Evolutionary conservation across 2,113 vertebrate genomes (phyloP).

Genomic region (Vimba vimba): DNA sequence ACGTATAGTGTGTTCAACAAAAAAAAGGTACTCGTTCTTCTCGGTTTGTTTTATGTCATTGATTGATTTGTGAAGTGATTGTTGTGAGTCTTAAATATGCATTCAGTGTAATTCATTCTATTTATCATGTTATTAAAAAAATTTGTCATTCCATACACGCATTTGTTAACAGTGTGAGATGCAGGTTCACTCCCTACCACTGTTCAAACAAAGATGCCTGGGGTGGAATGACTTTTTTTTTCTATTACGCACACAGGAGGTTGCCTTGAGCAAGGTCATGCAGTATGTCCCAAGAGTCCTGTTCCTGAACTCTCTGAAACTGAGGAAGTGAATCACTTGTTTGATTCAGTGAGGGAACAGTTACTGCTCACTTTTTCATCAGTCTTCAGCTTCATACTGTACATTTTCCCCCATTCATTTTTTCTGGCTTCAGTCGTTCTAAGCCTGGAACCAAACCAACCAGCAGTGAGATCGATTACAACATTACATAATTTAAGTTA

Average conservation of each 20-base stretch:
- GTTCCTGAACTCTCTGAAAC: neutral
- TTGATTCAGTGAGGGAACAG: neutral
- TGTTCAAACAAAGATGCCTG: neutral
- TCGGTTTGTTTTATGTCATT: neutral
- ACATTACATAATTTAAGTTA: neutral
- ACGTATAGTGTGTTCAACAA: neutral
- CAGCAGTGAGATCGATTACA: neutral
- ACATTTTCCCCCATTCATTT: neutral
- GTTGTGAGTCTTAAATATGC: neutral
- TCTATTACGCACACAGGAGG: neutral
- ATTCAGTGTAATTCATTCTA: neutral
- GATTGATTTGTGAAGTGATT: neutral
- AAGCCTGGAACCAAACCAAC: neutral
- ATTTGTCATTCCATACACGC: neutral
- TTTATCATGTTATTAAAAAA: neutral
- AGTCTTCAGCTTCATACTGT: neutral
- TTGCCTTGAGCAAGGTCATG: conserved; percentile 21
- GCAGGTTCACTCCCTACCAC: neutral
- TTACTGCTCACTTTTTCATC: neutral
- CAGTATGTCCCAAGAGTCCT: neutral
- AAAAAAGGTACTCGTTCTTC: too few relatives aligned
- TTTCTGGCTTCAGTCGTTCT: neutral
- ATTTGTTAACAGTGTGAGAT: neutral
- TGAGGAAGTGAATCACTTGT: neutral
- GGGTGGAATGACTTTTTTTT: neutral